Conservation (phyloP, 23 tunicate species). For the Botrylloides violaceus region DNA sequence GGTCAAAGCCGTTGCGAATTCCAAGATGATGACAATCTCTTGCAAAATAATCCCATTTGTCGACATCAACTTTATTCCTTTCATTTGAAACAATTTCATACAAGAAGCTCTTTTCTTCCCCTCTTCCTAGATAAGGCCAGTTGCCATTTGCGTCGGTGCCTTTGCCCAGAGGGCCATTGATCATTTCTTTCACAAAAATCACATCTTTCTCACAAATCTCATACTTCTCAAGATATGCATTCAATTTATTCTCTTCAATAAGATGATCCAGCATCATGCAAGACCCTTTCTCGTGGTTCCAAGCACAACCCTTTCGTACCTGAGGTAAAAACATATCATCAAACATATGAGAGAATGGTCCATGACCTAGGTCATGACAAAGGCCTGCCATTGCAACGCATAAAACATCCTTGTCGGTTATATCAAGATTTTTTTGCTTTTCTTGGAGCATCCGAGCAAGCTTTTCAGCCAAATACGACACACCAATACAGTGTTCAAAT, state of each 20-base stretch:
- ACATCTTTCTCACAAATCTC: slow-evolving; percentile 21
- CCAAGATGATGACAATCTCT: slow-evolving; percentile 88
- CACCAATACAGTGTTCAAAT: slow-evolving; percentile 79
- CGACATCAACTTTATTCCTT: slow-evolving; percentile 81
- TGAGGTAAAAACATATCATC: slow-evolving; percentile 50
- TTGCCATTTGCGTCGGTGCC: not conserved
- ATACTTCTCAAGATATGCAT: slow-evolving; percentile 6
- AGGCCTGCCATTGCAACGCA: slow-evolving; percentile 81
- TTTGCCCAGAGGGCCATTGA: slow-evolving; percentile 26
- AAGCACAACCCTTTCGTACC: slow-evolving; percentile 1
- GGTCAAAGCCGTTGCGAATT: slow-evolving; percentile 73
- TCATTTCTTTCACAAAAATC: slow-evolving; percentile 60
- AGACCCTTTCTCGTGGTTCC: slow-evolving; percentile 80
- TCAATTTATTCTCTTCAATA: slow-evolving; percentile 36
- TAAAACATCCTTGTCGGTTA: slow-evolving; percentile 47
- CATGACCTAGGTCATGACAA: slow-evolving; percentile 91
- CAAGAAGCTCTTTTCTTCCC: slow-evolving; percentile 51
- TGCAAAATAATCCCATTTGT: slow-evolving; percentile 95
- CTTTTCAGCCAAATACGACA: slow-evolving; percentile 53
- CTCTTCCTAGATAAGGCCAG: slow-evolving; percentile 24
- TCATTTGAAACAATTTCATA: slow-evolving; percentile 88
- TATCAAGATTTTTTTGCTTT: slow-evolving; percentile 26
- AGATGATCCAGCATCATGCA: slow-evolving; percentile 60
- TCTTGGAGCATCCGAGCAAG: slow-evolving; percentile 36
- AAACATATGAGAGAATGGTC: slow-evolving; percentile 91